Percentiles rank a stretch among this genome's conserved stretches.
Conservation (phyloP, 2,797 vertebrate species). For the Alcedo atthis region DNA sequence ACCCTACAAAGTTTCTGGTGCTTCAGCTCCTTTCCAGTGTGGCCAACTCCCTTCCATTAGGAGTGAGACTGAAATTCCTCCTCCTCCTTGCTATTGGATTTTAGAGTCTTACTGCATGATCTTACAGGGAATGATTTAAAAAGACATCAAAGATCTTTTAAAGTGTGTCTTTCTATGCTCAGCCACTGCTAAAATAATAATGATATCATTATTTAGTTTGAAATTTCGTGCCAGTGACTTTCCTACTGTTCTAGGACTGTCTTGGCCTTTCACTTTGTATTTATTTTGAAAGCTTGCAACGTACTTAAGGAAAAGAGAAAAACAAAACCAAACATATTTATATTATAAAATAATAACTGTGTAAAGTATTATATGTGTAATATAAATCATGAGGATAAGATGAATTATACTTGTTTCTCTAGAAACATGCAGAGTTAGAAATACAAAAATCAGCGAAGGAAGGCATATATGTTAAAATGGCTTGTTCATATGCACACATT, state of each 20-base stretch:
- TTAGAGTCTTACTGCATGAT: too few relatives aligned
- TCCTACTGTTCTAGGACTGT: not conserved
- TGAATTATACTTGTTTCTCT: not conserved
- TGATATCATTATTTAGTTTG: not conserved
- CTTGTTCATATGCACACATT: not conserved
- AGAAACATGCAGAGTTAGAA: not conserved
- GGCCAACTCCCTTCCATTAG: too few relatives aligned
- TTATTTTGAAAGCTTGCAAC: not conserved
- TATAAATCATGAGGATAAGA: not conserved
- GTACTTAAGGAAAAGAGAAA: not conserved
- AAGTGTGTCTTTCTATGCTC: not conserved
- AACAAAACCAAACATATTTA: not conserved
- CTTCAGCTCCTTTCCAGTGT: too few relatives aligned
- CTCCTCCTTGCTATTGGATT: too few relatives aligned
- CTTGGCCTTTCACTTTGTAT: not conserved
- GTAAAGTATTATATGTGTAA: not conserved
- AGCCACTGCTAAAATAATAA: not conserved
- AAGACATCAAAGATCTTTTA: not conserved
- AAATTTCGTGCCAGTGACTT: not conserved
- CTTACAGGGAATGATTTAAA: too few relatives aligned
- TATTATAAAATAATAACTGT: not conserved
- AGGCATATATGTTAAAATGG: not conserved
- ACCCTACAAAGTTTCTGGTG: too few relatives aligned
- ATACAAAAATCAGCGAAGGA: not conserved
- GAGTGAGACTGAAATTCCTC: too few relatives aligned